A percentile compares a stretch with the other conserved stretches of the same genome.
phyloP scores from a whole-genome alignment of 1,140 invertebrate species.

The Drosophila bocqueti region DNA sequence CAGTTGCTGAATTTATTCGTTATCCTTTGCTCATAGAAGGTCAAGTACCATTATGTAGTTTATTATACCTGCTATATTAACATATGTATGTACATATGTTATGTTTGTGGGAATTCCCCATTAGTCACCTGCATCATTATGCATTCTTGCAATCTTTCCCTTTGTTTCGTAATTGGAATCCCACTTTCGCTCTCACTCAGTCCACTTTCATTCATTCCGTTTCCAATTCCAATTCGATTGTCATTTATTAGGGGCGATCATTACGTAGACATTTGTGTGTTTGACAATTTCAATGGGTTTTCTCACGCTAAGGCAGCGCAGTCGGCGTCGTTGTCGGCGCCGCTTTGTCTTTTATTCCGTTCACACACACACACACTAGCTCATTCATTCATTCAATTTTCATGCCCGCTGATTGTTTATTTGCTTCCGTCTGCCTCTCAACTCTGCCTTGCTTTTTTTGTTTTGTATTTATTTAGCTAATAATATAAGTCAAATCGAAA shows the following conservation, averaged over 20 bases:
- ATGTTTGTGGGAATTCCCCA: not conserved
- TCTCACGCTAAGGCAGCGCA: constrained; percentile 78
- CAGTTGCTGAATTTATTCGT: too few species aligned
- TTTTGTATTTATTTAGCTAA: constrained; percentile 79
- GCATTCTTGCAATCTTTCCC: constrained; percentile 10
- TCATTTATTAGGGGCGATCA: constrained; percentile 69
- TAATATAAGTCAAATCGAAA: constrained; percentile 82
- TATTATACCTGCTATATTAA: too few species aligned
- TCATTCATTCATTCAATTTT: constrained; percentile 62
- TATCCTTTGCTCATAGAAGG: too few species aligned
- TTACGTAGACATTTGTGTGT: constrained; percentile 67
- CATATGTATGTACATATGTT: too few species aligned
- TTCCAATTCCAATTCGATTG: constrained; percentile 57
- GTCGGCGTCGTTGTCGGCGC: constrained; percentile 46
- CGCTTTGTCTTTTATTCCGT: constrained; percentile 65
- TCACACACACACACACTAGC: constrained; percentile 12
- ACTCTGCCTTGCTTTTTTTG: constrained; percentile 21
- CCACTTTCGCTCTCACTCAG: constrained; percentile 41
- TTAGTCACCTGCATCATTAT: not conserved
- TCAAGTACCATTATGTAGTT: too few species aligned
- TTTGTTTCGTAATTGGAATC: constrained; percentile 40
- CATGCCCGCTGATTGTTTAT: constrained; percentile 71
- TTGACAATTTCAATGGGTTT: constrained; percentile 81
- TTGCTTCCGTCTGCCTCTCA: constrained; percentile 47
- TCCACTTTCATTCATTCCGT: constrained; percentile 25